phyloP scores from a whole-genome alignment of 2,888 invertebrate species.

The Megaustenia siamemsis region DNA sequence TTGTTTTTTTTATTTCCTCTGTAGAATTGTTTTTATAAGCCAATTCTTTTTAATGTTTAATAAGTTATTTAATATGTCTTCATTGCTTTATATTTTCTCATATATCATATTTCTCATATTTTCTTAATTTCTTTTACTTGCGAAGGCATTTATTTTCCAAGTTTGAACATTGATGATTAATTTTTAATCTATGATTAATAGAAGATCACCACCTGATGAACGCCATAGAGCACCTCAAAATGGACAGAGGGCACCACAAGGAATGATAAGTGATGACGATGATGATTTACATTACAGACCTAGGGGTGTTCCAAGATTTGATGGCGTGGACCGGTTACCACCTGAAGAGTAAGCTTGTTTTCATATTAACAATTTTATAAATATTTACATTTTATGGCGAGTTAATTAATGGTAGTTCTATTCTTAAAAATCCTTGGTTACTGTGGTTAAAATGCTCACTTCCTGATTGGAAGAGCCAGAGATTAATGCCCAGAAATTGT shows the following conservation, averaged over 20 bases:
- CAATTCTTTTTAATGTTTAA: no score
- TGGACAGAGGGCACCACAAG: constrained; percentile 37
- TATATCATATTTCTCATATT: not conserved
- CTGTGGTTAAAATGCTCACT: no score
- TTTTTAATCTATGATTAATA: not conserved
- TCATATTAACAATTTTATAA: not conserved
- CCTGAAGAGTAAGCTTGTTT: constrained; percentile 46
- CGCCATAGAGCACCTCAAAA: constrained; percentile 42
- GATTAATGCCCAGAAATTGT: no score
- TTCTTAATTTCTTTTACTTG: not conserved
- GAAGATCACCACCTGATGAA: constrained; percentile 29
- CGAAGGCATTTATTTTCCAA: not conserved
- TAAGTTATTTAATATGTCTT: no score
- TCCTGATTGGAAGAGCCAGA: no score
- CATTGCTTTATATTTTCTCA: not conserved
- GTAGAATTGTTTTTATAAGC: not conserved
- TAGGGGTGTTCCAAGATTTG: constrained; percentile 55
- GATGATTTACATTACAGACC: constrained; percentile 46
- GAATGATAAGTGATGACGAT: not conserved
- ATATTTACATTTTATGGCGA: no score
- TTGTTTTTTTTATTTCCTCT: no score
- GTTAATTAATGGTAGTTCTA: no score
- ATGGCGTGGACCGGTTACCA: constrained; percentile 51
- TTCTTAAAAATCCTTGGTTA: no score
- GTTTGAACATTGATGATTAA: not conserved